Percentiles rank a stretch among this genome's conserved stretches.
Evolutionary conservation across 1,140 invertebrate genomes (phyloP).

Genomic region (Bombus affinis): DNA sequence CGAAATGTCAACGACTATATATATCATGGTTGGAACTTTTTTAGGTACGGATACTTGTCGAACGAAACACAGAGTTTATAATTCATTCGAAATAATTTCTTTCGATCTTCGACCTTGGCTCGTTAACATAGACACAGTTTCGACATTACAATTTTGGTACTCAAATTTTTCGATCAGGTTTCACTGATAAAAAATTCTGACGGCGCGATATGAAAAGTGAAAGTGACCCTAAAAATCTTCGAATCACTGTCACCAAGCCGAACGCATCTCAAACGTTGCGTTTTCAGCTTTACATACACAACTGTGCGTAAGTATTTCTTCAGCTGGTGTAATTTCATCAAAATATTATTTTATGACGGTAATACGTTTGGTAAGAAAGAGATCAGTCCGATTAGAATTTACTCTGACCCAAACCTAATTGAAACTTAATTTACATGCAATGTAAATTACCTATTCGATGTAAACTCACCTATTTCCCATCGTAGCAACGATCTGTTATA

Average conservation of each 20-base stretch:
- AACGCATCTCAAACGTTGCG: not conserved
- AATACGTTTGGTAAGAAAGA: not conserved
- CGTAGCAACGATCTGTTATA: not conserved
- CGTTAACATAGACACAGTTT: not conserved
- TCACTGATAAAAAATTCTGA: constrained; percentile 17
- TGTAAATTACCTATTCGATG: not conserved
- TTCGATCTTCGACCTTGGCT: not conserved
- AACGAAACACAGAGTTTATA: too few relatives aligned
- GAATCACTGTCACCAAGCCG: not conserved
- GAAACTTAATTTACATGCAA: not conserved
- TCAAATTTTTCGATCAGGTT: not conserved
- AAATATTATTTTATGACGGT: too few relatives aligned
- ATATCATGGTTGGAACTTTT: not conserved
- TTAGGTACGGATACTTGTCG: not conserved
- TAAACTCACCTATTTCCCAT: not conserved
- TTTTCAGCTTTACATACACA: not conserved
- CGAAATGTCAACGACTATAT: not conserved
- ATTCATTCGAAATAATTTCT: too few relatives aligned
- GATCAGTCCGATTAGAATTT: not conserved
- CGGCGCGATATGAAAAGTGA: constrained; percentile 21
- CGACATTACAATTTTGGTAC: not conserved
- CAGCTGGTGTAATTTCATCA: too few relatives aligned
- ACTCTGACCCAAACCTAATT: not conserved
- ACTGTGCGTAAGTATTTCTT: too few relatives aligned
- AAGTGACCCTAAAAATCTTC: constrained; percentile 28